Conservation (phyloP, 2,797 vertebrate species). For the Erpetoichthys calabaricus region DNA sequence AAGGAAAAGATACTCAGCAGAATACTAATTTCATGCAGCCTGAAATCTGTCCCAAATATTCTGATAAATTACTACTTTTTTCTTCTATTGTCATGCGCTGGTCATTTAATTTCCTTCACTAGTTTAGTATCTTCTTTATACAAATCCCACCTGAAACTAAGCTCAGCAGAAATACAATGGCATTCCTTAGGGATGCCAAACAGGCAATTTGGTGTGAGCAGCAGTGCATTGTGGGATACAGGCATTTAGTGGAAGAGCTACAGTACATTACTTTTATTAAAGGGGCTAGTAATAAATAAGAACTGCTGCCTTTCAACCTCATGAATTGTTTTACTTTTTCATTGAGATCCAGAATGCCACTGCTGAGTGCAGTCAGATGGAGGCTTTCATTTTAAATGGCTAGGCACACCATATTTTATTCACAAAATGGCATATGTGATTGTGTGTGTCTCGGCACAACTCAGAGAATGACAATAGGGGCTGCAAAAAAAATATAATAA, state of each 20-base stretch:
- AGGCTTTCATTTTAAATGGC: conserved; percentile 22
- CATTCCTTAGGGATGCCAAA: conserved; percentile 32
- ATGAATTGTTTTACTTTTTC: conserved; percentile 21
- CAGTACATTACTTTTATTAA: conserved; percentile 54
- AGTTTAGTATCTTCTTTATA: conserved; percentile 29
- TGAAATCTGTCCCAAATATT: conserved; percentile 15
- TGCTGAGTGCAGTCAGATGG: conserved; percentile 25
- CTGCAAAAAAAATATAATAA: not conserved
- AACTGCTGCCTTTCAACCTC: conserved; percentile 21
- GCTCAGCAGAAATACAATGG: conserved; percentile 40
- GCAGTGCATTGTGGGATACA: conserved; percentile 20
- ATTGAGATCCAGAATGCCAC: conserved; percentile 9
- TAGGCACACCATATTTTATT: not conserved
- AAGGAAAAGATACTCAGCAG: conserved; percentile 21
- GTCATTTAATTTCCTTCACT: conserved; percentile 45
- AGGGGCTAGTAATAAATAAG: conserved; percentile 49
- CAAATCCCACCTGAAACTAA: conserved; percentile 18
- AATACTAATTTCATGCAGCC: conserved; percentile 24
- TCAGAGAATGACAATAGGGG: not conserved
- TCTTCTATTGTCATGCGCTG: conserved; percentile 32
- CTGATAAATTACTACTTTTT: conserved; percentile 34
- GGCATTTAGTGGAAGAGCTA: conserved; percentile 23
- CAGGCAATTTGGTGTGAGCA: conserved; percentile 25
- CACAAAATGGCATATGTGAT: not conserved
- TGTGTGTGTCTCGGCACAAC: not conserved